Percentiles rank a stretch among this genome's conserved stretches.
phyloP scores from a whole-genome alignment of 2,113 vertebrate species.

The Nanorana parkeri region DNA sequence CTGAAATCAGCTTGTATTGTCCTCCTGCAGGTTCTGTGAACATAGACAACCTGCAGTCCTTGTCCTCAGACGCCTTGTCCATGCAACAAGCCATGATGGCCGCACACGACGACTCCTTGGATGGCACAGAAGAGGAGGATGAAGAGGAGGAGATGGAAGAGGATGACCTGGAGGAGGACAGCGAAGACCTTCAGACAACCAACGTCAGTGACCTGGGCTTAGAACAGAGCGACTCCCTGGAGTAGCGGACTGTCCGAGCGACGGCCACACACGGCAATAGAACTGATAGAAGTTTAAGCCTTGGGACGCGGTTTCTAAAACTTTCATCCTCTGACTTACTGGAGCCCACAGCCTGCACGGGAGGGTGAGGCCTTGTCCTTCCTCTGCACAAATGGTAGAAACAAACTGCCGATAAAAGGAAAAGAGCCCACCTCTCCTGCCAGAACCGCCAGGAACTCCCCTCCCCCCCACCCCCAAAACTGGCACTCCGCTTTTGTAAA shows the following conservation, averaged over 20 bases:
- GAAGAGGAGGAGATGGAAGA: constrained; percentile 86
- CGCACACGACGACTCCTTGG: constrained; percentile 90
- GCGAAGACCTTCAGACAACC: constrained; percentile 74
- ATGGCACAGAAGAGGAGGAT: constrained; percentile 88
- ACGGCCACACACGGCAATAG: neutral
- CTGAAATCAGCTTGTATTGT: neutral
- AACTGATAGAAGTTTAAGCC: neutral
- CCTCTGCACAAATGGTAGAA: constrained; percentile 37
- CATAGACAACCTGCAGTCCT: constrained; percentile 91
- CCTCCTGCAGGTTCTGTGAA: constrained; percentile 79
- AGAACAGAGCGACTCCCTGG: constrained; percentile 92
- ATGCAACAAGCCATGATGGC: constrained; percentile 98
- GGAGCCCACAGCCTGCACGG: constrained; percentile 26
- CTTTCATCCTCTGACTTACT: neutral
- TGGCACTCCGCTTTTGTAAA: constrained; percentile 25
- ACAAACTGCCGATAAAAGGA: neutral
- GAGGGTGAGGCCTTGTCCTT: neutral
- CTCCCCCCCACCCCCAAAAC: neutral
- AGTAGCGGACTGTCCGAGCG: constrained; percentile 68
- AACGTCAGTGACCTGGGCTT: constrained; percentile 84
- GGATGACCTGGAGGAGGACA: constrained; percentile 81
- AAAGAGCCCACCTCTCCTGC: neutral
- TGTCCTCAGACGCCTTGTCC: constrained; percentile 94
- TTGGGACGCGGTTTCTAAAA: neutral
- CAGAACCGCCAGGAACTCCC: neutral